phyloP scores from a whole-genome alignment of 2,113 vertebrate genomes.

The Hiodon tergisus region DNA sequence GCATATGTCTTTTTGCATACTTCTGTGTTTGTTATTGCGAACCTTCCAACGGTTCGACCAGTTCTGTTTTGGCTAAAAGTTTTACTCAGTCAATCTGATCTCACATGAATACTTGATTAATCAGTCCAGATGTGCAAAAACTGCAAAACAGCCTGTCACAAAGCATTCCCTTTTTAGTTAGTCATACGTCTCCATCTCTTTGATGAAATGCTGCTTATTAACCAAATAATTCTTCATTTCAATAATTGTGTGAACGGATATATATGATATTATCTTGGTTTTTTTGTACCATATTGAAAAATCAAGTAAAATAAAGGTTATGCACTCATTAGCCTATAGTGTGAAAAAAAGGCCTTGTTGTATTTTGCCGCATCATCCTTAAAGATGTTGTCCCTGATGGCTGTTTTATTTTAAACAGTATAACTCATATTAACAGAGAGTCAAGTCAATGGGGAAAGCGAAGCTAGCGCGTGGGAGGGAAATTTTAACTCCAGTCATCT shows the following conservation, averaged over 20 bases:
- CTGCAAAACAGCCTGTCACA: neutral
- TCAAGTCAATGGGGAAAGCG: constrained; percentile 24
- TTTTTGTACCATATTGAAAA: neutral
- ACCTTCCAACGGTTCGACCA: neutral
- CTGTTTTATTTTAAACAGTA: constrained; percentile 60
- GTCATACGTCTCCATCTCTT: neutral
- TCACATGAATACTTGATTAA: constrained; percentile 13
- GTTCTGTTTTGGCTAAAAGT: neutral
- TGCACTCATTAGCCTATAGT: constrained; percentile 55
- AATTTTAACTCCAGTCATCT: constrained; percentile 52
- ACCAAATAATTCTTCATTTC: neutral
- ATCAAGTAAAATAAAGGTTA: constrained; percentile 23
- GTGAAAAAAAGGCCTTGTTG: constrained; percentile 58
- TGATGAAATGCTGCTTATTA: neutral
- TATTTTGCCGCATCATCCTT: constrained; percentile 48
- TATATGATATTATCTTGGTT: neutral
- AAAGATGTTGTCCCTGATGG: constrained; percentile 50
- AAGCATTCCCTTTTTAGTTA: too few species aligned
- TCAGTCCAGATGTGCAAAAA: neutral
- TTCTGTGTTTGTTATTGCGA: constrained; percentile 2
- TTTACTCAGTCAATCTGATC: neutral
- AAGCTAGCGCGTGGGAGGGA: constrained; percentile 48
- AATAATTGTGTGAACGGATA: neutral
- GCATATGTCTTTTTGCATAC: neutral
- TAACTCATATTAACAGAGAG: constrained; percentile 37